A percentile compares a stretch with the other conserved stretches of the same genome.
phyloP scores from a whole-genome alignment of 2,113 vertebrate species.

The Vanacampus margaritifer region DNA sequence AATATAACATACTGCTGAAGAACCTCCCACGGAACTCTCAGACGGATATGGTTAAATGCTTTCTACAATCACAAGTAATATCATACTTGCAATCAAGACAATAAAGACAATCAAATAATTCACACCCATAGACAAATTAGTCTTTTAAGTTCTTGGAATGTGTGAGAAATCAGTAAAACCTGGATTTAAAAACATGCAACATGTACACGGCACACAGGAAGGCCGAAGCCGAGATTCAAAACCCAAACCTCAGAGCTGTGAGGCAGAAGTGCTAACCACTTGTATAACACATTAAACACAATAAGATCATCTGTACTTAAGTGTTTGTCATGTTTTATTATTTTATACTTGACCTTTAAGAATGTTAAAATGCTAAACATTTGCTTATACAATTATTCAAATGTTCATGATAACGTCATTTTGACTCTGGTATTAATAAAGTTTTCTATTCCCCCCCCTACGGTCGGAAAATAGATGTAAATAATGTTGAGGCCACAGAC shows the following conservation, averaged over 20 bases:
- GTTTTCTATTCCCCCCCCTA: background rate
- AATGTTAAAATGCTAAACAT: background rate
- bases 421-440: background rate
- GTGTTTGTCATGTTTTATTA: background rate
- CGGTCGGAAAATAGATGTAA: background rate
- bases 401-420: background rate
- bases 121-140: too few species aligned
- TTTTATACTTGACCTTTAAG: too few species aligned
- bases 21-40: too few species aligned
- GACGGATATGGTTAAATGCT: too few species aligned
- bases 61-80: too few species aligned
- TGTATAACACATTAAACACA: background rate
- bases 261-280: background rate
- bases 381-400: background rate
- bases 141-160: background rate
- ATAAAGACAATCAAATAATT: too few species aligned
- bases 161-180: background rate
- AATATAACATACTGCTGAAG: too few species aligned
- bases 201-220: background rate
- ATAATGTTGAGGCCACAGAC: background rate
- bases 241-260: background rate
- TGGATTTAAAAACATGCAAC: background rate
- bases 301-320: background rate
- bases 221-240: background rate
- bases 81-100: too few species aligned